A percentile compares a stretch with the other conserved stretches of the same genome.
phyloP scores from a whole-genome alignment of 2,797 vertebrate genomes.

The Lophotriccus pileatus region DNA sequence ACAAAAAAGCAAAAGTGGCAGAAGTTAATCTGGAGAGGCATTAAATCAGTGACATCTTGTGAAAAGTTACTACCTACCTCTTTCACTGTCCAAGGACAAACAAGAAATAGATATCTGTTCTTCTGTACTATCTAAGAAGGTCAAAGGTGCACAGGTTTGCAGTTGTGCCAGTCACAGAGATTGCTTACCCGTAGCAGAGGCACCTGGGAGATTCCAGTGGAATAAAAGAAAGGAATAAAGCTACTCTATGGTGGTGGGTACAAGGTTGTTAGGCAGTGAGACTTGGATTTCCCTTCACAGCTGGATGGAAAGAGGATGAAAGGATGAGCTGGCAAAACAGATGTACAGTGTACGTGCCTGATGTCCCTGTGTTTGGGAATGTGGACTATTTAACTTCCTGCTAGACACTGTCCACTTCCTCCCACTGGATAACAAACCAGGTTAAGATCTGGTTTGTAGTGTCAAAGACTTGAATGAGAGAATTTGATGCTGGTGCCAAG shows the following conservation, averaged over 20 bases:
- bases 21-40: neutral
- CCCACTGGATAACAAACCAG: neutral
- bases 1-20: neutral
- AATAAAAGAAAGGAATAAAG: neutral
- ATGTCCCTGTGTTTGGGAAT: rapidly evolving
- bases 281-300: neutral
- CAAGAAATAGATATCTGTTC: neutral
- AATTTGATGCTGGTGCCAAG: neutral
- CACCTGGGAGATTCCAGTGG: neutral
- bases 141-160: neutral
- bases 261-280: neutral
- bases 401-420: neutral
- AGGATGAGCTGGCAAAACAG: neutral
- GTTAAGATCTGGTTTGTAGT: neutral
- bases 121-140: neutral
- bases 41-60: neutral
- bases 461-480: neutral
- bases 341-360: rapidly evolving
- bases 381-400: neutral
- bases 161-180: neutral
- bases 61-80: neutral
- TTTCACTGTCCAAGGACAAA: neutral
- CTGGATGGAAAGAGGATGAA: neutral
- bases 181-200: neutral
- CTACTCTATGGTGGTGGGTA: neutral